These are phyloP conservation scores for Zenarchopterus dispar DNA, from an alignment of 2,797 vertebrate species.

Conservation along the genomic window DNA sequence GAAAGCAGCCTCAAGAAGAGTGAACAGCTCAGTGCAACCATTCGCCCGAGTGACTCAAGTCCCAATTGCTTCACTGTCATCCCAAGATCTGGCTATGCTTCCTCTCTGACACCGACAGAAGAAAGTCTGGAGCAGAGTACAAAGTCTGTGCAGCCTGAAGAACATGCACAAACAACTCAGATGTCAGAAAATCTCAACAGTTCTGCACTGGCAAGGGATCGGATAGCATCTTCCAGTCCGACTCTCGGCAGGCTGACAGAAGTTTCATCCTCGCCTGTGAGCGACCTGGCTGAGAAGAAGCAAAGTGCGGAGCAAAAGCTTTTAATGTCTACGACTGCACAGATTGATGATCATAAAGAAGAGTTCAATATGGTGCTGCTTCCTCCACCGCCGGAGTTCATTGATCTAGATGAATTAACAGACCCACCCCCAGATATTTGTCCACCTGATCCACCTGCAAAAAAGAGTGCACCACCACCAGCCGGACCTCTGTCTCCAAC, in stretches of 20 bases:
- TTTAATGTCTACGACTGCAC: slow-evolving; percentile 10
- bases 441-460: slow-evolving; percentile 68
- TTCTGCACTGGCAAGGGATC: slow-evolving; percentile 16
- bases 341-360: slow-evolving; percentile 31
- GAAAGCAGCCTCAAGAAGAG: slow-evolving; percentile 60
- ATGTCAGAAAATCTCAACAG: slow-evolving; percentile 23
- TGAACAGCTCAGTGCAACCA: slow-evolving; percentile 45
- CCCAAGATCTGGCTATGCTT: slow-evolving; percentile 49
- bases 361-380: slow-evolving; percentile 65
- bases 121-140: slow-evolving; percentile 33
- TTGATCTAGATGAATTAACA: slow-evolving; percentile 54
- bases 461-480: slow-evolving; percentile 28
- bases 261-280: slow-evolving; percentile 15
- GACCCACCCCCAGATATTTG: slow-evolving; percentile 61
- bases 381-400: slow-evolving; percentile 84
- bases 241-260: slow-evolving; percentile 1
- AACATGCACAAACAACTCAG: slow-evolving; percentile 12
- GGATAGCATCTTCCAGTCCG: slow-evolving; percentile 15
- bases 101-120: slow-evolving; percentile 30
- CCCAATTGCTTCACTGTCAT: slow-evolving; percentile 64
- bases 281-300: slow-evolving; percentile 27
- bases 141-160: slow-evolving; percentile 12
- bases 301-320: slow-evolving; percentile 13
- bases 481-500: not conserved
- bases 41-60: slow-evolving; percentile 52